phyloP scores from a whole-genome alignment of 2,797 vertebrate genomes.

The Picus viridis region DNA sequence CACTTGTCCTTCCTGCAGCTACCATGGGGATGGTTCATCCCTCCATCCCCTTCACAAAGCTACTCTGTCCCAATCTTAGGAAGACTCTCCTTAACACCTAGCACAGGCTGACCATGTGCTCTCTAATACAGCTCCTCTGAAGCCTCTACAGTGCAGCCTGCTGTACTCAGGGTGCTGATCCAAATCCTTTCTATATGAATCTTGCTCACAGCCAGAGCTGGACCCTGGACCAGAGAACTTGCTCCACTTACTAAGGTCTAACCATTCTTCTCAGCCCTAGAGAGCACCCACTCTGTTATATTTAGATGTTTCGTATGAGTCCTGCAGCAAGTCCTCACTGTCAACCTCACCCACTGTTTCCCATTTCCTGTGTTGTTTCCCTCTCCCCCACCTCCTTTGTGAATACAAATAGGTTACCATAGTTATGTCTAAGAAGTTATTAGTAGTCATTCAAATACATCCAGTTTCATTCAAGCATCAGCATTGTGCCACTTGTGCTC shows the following conservation, averaged over 20 bases:
- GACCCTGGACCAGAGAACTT: background rate
- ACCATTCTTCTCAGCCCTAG: accelerated
- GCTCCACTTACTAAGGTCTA: background rate
- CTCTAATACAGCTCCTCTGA: background rate
- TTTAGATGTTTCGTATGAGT: background rate
- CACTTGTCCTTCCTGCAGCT: background rate
- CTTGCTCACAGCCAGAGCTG: background rate
- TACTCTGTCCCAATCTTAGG: background rate
- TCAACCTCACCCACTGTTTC: background rate
- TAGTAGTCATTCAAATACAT: background rate
- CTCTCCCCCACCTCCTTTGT: background rate
- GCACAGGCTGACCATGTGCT: background rate
- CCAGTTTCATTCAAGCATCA: background rate
- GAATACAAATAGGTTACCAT: background rate
- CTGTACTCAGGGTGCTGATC: background rate
- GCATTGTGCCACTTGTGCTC: background rate
- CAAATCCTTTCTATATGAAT: background rate
- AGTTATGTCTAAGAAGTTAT: background rate
- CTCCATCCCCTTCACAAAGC: background rate
- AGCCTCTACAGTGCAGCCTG: background rate
- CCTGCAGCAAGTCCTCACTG: background rate
- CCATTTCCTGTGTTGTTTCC: background rate
- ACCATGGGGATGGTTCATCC: accelerated
- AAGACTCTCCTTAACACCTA: background rate
- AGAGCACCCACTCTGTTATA: accelerated